Conservation (phyloP, 64 coral and sea anemone genomes). For the Montipora cactus region DNA sequence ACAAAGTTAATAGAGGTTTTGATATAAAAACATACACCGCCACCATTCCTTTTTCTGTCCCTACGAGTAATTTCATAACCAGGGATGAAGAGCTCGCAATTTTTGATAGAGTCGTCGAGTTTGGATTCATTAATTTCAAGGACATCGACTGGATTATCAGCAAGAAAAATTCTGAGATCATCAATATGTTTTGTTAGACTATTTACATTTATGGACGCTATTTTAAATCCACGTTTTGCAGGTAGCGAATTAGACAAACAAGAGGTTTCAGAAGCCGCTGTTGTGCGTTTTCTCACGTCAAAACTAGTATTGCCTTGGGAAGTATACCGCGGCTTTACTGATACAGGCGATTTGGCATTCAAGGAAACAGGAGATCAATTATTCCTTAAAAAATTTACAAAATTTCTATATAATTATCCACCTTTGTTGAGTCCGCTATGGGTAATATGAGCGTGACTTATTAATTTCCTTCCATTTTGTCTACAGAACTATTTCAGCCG, state of each 20-base stretch:
- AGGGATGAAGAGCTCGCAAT: background rate
- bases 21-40: too few relatives aligned
- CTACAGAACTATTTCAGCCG: background rate
- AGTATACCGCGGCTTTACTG: background rate
- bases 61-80: background rate
- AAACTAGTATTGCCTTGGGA: background rate
- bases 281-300: background rate
- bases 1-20: too few relatives aligned
- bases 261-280: background rate
- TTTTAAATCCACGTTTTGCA: background rate
- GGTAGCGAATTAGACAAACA: too few relatives aligned
- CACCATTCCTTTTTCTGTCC: background rate
- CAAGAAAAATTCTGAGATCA: constrained; percentile 10
- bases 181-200: constrained; percentile 3
- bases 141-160: background rate
- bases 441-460: background rate
- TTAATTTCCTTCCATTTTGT: background rate
- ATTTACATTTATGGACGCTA: background rate
- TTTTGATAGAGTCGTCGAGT: background rate
- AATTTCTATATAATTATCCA: too few relatives aligned
- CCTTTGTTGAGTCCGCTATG: background rate
- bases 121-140: background rate
- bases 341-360: constrained; percentile 1
- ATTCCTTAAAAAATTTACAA: background rate
- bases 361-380: background rate